Percentiles rank a stretch among this genome's conserved stretches.
phyloP scores from a whole-genome alignment of 1,140 invertebrate species.

The Achatina immaculata region DNA sequence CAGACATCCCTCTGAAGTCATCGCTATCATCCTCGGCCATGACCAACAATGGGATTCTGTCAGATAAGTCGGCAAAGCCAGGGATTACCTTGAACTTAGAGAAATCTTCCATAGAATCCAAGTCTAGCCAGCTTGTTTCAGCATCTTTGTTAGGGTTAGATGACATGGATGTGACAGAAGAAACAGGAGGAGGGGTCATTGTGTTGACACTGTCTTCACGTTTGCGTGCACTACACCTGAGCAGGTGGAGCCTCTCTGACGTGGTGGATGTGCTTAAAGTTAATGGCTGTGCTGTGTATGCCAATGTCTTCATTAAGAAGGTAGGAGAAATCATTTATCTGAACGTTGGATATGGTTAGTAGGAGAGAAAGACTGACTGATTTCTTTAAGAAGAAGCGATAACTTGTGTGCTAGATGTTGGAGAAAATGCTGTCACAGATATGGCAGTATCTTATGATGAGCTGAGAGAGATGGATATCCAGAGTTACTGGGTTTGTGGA shows the following conservation, averaged over 20 bases:
- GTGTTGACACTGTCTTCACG: constrained; percentile 22
- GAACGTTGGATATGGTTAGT: background rate
- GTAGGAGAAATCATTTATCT: constrained; percentile 67
- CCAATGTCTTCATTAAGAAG: constrained; percentile 85
- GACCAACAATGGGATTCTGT: background rate
- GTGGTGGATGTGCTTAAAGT: constrained; percentile 88
- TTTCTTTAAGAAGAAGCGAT: no score
- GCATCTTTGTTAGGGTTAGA: constrained; percentile 2
- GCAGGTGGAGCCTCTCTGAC: constrained; percentile 84
- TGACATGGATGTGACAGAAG: constrained; percentile 2
- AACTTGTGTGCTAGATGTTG: no score
- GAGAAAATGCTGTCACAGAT: no score
- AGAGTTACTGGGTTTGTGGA: no score
- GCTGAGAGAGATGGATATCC: no score
- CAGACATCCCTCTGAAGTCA: background rate
- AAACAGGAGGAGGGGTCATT: constrained; percentile 16
- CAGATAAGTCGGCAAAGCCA: constrained; percentile 13
- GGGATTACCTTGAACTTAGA: background rate
- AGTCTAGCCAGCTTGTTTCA: constrained; percentile 11
- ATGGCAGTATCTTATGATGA: no score
- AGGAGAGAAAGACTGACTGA: no score
- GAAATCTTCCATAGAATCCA: constrained; percentile 19
- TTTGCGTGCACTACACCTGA: constrained; percentile 70
- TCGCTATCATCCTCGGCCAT: background rate
- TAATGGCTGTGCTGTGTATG: constrained; percentile 91